Base-by-base conservation (phyloP, 2,888 invertebrate species). In the Drosophila seclusa region DNA sequence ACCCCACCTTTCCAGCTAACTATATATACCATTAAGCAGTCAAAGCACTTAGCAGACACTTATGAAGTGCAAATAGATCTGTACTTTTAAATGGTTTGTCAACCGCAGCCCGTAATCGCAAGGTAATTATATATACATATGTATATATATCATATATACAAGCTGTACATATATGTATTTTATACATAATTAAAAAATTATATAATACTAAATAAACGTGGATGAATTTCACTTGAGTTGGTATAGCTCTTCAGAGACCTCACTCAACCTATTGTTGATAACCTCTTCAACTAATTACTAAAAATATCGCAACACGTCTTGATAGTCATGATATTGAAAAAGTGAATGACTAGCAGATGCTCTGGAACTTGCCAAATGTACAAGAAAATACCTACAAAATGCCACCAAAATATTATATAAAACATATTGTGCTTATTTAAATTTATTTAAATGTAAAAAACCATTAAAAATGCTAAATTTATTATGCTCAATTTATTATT, bases 71-170 rank as follows among this genome's bases (percentile, higher is more conserved):
- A 58, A 73, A 80, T 21, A 42, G 4, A 38, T 38, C n/a, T 27
- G 13, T 80, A 78, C 62, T 70, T 67, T 68, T 72, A 59, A 69
- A 62, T 72, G 55, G 58, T 58, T 72, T 72, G 31, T 63, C 70
- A 27, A 40, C 49, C 55, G 42, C 65, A 73, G 18, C 24, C 53
- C 52, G 24, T n/a, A 66, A 34, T 21, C 36, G n/a, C 2, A 52
- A 31, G 29, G 49, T 42, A 42, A 42, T 42, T 42, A 11, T 24
- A 18, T 40, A 16, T 50, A 32, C 16, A 13, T 38, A 31, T 21
- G 18, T 50, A 21, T n/a, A 13, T 21, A 13, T 45, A 21, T 13
- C 13, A 42, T 42, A 7, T 6, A 21, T 42, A 13, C 6, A 42
- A 21, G 42, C 42, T 42, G 21, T 42, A 27, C 13, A 21, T 8